Conservation (phyloP, 2,113 vertebrate species). For the Prietella phreatophila region DNA sequence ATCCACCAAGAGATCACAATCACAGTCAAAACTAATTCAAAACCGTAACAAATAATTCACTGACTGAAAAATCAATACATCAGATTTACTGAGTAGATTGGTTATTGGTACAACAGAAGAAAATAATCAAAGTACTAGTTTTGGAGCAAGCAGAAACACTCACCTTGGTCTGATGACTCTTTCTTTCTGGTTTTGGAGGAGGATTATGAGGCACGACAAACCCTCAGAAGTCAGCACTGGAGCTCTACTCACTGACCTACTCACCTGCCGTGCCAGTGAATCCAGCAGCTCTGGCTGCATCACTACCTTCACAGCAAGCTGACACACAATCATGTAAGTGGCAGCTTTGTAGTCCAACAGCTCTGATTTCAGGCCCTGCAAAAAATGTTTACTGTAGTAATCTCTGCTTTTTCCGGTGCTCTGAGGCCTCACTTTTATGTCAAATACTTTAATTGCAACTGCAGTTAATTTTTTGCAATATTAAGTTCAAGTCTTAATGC, state of each 20-base stretch:
- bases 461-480: background rate
- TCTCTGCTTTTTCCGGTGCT: background rate
- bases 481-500: background rate
- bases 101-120: background rate
- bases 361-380: constrained; percentile 87
- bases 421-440: background rate
- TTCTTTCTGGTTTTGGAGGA: constrained; percentile 89
- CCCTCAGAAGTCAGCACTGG: constrained; percentile 79
- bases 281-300: constrained; percentile 81
- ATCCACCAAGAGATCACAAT: background rate
- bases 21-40: background rate
- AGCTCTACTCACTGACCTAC: constrained; percentile 75
- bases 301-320: constrained; percentile 85
- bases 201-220: constrained; percentile 81
- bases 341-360: constrained; percentile 87
- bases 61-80: background rate
- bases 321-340: constrained; percentile 90
- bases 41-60: background rate
- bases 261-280: constrained; percentile 78
- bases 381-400: constrained; percentile 1
- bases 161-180: constrained; percentile 80
- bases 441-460: background rate
- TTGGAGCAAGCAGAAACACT: constrained; percentile 20
- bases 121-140: background rate
- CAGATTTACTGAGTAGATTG: background rate